A percentile compares a stretch with the other conserved stretches of the same genome.
phyloP scores from a whole-genome alignment of 2,888 invertebrate species.

The Ganaspis brasiliensis region DNA sequence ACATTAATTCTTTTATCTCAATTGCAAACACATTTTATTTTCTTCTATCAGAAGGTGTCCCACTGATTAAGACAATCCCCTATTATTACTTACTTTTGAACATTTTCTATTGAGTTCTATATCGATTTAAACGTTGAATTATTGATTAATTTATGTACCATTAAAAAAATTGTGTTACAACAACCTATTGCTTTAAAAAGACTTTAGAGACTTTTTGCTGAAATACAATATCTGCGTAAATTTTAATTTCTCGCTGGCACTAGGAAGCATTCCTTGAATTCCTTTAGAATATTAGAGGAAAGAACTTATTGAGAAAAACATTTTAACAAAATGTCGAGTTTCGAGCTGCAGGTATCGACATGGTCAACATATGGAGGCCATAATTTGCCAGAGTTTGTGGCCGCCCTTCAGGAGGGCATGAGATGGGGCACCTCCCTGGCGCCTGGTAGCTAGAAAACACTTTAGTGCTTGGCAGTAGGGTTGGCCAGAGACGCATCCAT shows the following conservation, averaged over 20 bases:
- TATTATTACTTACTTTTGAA: no score
- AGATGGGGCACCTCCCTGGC: constrained; percentile 46
- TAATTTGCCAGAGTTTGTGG: constrained; percentile 46
- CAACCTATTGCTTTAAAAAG: no score
- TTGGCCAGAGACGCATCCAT: constrained; percentile 72
- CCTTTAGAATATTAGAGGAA: neutral
- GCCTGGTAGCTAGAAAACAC: constrained; percentile 69
- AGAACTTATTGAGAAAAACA: neutral
- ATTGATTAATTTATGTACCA: no score
- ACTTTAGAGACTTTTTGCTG: no score
- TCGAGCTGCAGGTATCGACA: constrained; percentile 1
- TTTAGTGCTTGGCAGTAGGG: constrained; percentile 64
- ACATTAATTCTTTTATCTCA: no score
- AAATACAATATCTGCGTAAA: neutral
- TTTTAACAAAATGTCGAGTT: constrained; percentile 14
- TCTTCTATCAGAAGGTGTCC: no score
- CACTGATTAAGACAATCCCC: no score
- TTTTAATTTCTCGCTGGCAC: neutral
- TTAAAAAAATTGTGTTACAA: no score
- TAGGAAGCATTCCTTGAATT: neutral
- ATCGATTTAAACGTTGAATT: no score
- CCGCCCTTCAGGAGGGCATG: constrained; percentile 29
- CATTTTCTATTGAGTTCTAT: no score
- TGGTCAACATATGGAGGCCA: constrained; percentile 44
- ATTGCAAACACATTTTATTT: no score